phyloP scores from a whole-genome alignment of 1,140 invertebrate genomes.

The Apis laboriosa region DNA sequence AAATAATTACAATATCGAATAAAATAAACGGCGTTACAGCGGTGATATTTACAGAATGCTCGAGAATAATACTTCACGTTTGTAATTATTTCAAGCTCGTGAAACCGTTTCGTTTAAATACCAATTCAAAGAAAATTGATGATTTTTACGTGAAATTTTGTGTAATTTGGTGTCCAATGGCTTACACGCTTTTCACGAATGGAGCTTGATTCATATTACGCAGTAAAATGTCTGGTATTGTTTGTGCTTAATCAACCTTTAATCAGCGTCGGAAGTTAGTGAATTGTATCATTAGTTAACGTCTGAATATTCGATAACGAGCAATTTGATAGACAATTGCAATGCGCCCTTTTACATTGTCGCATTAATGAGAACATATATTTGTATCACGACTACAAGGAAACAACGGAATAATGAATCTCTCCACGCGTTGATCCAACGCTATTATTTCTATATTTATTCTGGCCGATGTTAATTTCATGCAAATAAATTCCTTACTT shows the following conservation, averaged over 20 bases:
- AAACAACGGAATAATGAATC: not conserved
- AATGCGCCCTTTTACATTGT: not conserved
- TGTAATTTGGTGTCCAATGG: not conserved
- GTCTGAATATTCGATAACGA: slow-evolving; percentile 25
- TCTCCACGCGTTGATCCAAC: not conserved
- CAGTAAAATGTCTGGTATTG: slow-evolving; percentile 30
- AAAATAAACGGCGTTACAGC: not conserved
- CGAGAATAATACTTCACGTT: not conserved
- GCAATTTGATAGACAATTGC: slow-evolving; percentile 14
- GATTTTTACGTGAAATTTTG: not conserved
- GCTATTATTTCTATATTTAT: not conserved
- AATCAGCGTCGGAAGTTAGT: slow-evolving; percentile 49
- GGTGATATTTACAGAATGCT: not conserved
- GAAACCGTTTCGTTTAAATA: not conserved
- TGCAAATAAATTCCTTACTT: not conserved
- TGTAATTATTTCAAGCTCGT: not conserved
- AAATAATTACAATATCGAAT: not conserved
- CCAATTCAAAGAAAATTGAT: not conserved
- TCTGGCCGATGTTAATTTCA: too few species aligned
- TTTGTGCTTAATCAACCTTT: slow-evolving; percentile 44
- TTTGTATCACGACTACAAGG: not conserved
- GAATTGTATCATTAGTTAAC: slow-evolving; percentile 36
- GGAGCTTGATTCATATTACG: slow-evolving; percentile 44
- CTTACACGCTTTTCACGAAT: not conserved
- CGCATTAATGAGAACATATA: not conserved